These are phyloP conservation scores for Dicranocentrus wangi DNA, from an alignment of 2,888 invertebrate genomes.

Conservation along the genomic window DNA sequence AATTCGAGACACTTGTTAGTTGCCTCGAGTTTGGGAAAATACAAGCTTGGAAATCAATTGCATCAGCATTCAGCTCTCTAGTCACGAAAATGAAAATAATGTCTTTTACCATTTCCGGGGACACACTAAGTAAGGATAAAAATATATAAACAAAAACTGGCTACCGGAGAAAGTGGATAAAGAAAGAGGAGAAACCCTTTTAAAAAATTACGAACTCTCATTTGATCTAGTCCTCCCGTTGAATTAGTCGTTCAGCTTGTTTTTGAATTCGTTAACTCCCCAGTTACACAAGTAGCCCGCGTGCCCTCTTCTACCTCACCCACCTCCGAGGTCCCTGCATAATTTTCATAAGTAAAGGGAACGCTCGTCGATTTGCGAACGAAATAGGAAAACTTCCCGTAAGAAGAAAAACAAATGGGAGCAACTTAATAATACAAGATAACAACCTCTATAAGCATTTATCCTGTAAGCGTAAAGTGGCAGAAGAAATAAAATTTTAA, in stretches of 20 bases:
- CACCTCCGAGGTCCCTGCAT: conserved; percentile 14
- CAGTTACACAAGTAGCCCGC: neutral
- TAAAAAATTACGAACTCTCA: conserved; percentile 14
- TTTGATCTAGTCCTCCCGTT: neutral
- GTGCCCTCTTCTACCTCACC: neutral
- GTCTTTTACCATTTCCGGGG: no score
- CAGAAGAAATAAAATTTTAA: conserved; percentile 43
- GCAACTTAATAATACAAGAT: conserved; percentile 48
- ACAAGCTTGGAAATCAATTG: no score
- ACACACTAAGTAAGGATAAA: no score
- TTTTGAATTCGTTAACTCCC: neutral
- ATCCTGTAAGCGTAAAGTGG: conserved; percentile 36
- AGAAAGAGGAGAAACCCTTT: neutral
- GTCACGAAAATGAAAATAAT: no score
- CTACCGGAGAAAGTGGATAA: no score
- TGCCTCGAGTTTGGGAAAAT: neutral
- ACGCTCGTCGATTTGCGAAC: neutral
- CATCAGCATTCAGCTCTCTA: no score
- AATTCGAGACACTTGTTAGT: neutral
- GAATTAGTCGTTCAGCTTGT: neutral
- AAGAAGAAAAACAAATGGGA: conserved; percentile 37
- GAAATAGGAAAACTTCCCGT: conserved; percentile 27
- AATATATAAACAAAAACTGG: no score
- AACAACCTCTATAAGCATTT: conserved; percentile 52
- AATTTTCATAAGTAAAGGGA: conserved; percentile 13